phyloP scores from a whole-genome alignment of 2,797 vertebrate genomes.

The Pipistrellus pygmaeus region DNA sequence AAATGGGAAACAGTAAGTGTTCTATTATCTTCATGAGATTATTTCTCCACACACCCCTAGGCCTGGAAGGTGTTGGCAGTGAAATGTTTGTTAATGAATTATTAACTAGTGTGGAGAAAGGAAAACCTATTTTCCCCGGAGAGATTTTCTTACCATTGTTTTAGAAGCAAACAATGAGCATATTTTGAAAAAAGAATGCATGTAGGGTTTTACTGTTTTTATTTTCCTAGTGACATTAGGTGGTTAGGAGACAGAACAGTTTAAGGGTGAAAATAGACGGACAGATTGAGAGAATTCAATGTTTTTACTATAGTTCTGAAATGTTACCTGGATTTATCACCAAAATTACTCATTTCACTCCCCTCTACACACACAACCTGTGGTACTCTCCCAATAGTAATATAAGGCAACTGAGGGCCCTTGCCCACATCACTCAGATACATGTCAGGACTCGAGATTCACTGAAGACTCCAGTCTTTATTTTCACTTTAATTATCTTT shows the following conservation, averaged over 20 bases:
- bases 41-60: slow-evolving; percentile 4
- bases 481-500: slow-evolving; percentile 86
- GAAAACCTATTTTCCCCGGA: neutral
- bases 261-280: neutral
- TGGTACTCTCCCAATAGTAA: neutral
- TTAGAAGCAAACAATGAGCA: slow-evolving; percentile 14
- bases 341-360: neutral
- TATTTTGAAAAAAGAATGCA: neutral
- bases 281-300: neutral
- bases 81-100: neutral
- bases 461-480: slow-evolving; percentile 85
- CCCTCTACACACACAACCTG: neutral
- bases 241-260: slow-evolving; percentile 15
- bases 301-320: neutral
- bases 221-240: neutral
- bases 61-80: neutral
- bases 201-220: neutral
- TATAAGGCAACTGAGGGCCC: slow-evolving; percentile 1
- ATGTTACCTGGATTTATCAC: neutral
- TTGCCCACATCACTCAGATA: slow-evolving; percentile 10
- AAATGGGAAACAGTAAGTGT: neutral
- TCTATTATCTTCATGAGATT: neutral
- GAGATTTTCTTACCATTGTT: slow-evolving; percentile 40
- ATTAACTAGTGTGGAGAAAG: slow-evolving; percentile 18
- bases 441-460: slow-evolving; percentile 71